Base-by-base conservation (phyloP, 1,140 invertebrate species). In the Centruroides sculpturatus region DNA sequence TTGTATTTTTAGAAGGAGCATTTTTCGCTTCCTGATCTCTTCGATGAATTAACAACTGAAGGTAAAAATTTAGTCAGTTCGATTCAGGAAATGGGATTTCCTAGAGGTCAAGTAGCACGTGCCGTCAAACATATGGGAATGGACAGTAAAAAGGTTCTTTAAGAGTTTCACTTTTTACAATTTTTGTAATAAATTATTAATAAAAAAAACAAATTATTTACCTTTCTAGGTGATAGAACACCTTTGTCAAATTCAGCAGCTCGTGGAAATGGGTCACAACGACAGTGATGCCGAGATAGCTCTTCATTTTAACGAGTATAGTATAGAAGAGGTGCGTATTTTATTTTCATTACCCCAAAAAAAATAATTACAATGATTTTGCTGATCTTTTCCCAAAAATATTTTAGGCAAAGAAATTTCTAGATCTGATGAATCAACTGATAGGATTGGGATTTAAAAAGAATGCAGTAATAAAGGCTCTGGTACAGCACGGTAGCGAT, bases 41-140 rank as follows among this genome's bases (percentile, higher is more conserved):
- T 78, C 70, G 64, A 75, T 52, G 77, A 77, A 59, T 73, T 88
- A 63, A 70, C 78, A 9, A 71, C 75, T 13, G 75, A 80, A 57
- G 76, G 81, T 57, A 83, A 85, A 70, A 77, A 76, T 53, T 75
- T 89, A 64, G 86, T 82, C 47, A 77, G 81, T 63, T 81, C 82
- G 51, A 81, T 91, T 35, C 83, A 80, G 67, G 80, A 82, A 55
- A 93, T 93, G 89, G 89, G 89, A 3, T 93, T 93, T 73, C 81
- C 84, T 0, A 70, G 85, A 60, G 78, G 83, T n/a, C 79, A 85
- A 68, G 85, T 87, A 3, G 81, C 85, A 5, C 79, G 85, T 64
- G 84, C 86, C 11, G 84, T 86, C 66, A 78, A 81, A 64, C 74
- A 82, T 56, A 77, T 88, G 59, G 86, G 86, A 64, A 78, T 82